phyloP scores from a whole-genome alignment of 2,113 vertebrate species.

The Lipotes vexillifer region DNA sequence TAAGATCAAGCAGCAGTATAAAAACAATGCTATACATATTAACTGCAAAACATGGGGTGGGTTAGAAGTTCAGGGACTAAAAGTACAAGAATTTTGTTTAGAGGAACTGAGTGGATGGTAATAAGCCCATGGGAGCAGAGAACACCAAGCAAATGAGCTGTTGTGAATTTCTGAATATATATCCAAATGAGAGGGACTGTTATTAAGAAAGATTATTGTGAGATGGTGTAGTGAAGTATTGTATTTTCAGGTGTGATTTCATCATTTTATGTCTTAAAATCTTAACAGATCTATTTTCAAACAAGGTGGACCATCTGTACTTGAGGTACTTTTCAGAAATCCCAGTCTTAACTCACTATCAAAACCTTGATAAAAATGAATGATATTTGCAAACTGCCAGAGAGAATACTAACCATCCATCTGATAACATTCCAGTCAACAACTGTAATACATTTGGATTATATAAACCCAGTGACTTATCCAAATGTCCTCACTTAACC shows the following conservation, averaged over 20 bases:
- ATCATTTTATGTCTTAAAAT: neutral
- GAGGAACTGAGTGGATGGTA: neutral
- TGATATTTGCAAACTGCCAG: neutral
- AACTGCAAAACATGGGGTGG: neutral
- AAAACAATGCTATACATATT: neutral
- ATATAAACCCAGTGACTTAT: neutral
- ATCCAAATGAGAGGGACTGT: neutral
- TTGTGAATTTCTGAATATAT: neutral
- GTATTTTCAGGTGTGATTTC: neutral
- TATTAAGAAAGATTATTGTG: neutral
- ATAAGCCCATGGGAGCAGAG: neutral
- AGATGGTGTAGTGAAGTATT: neutral
- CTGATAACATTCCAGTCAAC: neutral
- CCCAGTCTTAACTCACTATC: neutral
- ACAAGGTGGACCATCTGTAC: neutral
- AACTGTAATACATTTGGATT: neutral
- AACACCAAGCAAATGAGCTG: neutral
- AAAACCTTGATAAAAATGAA: constrained; percentile 11
- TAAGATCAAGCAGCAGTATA: neutral
- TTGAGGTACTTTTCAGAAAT: neutral
- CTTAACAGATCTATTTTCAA: neutral
- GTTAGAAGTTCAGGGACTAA: neutral
- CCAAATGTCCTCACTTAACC: neutral
- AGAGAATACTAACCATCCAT: neutral
- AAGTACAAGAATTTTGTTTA: neutral